phyloP scores from a whole-genome alignment of 2,888 invertebrate genomes.

The Sarcophaga rosellei region DNA sequence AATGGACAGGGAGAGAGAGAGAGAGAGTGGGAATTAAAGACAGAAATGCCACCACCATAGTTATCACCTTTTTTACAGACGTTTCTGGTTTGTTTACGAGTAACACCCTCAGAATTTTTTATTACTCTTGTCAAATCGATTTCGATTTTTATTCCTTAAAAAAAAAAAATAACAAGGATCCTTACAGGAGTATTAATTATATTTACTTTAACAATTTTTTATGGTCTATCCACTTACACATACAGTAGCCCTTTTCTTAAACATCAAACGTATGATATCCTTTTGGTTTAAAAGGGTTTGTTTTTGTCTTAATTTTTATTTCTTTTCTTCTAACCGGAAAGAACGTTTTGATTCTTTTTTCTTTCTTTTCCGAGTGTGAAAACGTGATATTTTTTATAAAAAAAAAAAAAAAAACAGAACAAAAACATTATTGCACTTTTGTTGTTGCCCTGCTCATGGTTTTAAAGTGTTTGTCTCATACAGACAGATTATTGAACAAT shows the following conservation, averaged over 20 bases:
- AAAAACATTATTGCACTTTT: slow-evolving; percentile 54
- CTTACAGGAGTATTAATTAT: neutral
- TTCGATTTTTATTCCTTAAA: slow-evolving; percentile 3
- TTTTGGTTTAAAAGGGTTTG: slow-evolving; percentile 13
- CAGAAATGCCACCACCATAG: neutral
- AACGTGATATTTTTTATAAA: slow-evolving; percentile 55
- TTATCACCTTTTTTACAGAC: neutral
- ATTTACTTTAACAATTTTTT: neutral
- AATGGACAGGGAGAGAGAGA: too few relatives aligned
- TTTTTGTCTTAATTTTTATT: neutral
- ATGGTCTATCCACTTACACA: neutral
- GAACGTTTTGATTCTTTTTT: slow-evolving; percentile 22
- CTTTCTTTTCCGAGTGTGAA: slow-evolving; percentile 19
- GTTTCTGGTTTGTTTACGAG: slow-evolving; percentile 46
- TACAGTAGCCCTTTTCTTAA: too few relatives aligned
- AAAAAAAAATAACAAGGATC: neutral
- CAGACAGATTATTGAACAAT: neutral
- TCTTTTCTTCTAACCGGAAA: slow-evolving; percentile 23
- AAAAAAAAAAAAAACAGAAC: neutral
- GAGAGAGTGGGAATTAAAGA: too few relatives aligned
- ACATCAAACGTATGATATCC: too few relatives aligned
- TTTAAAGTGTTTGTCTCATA: neutral
- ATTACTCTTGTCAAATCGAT: slow-evolving; percentile 40
- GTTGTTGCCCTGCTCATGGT: neutral
- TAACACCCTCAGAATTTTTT: slow-evolving; percentile 64